A percentile compares a stretch with the other conserved stretches of the same genome.
phyloP scores from a whole-genome alignment of 2,113 vertebrate genomes.

The Aspidoscelis tigris region DNA sequence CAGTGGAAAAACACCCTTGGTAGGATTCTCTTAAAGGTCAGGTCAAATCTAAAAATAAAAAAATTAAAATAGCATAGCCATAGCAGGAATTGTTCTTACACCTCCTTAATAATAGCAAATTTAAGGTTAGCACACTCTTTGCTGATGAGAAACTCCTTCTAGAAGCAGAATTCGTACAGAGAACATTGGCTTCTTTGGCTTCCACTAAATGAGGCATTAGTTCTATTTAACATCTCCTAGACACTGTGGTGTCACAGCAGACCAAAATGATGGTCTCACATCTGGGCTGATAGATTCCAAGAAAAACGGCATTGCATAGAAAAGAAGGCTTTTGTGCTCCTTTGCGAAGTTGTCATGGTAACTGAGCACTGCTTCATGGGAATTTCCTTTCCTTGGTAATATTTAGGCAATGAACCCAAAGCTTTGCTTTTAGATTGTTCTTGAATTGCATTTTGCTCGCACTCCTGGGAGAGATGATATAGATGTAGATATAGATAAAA shows the following conservation, averaged over 20 bases:
- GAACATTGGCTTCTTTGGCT: constrained; percentile 63
- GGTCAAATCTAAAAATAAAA: constrained; percentile 30
- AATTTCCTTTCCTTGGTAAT: constrained; percentile 75
- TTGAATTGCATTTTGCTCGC: constrained; percentile 59
- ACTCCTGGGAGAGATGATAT: neutral
- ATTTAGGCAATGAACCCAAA: constrained; percentile 62
- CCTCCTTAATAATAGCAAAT: constrained; percentile 57
- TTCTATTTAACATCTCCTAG: constrained; percentile 75
- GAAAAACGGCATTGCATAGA: constrained; percentile 72
- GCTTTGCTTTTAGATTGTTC: constrained; percentile 66
- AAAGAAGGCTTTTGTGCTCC: constrained; percentile 75
- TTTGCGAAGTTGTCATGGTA: constrained; percentile 77
- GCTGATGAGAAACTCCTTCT: constrained; percentile 68
- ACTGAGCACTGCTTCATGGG: constrained; percentile 73
- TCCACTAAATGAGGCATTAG: constrained; percentile 67
- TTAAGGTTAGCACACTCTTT: constrained; percentile 51
- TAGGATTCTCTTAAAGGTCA: constrained; percentile 52
- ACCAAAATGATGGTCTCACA: constrained; percentile 73
- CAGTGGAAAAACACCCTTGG: neutral
- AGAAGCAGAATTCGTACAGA: constrained; percentile 65
- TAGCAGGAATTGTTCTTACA: constrained; percentile 49
- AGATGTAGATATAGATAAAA: neutral
- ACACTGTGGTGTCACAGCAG: constrained; percentile 73
- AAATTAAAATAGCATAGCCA: constrained; percentile 44
- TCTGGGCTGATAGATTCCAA: constrained; percentile 74